phyloP scores from a whole-genome alignment of 2,113 vertebrate genomes.

The Pandion haliaetus region DNA sequence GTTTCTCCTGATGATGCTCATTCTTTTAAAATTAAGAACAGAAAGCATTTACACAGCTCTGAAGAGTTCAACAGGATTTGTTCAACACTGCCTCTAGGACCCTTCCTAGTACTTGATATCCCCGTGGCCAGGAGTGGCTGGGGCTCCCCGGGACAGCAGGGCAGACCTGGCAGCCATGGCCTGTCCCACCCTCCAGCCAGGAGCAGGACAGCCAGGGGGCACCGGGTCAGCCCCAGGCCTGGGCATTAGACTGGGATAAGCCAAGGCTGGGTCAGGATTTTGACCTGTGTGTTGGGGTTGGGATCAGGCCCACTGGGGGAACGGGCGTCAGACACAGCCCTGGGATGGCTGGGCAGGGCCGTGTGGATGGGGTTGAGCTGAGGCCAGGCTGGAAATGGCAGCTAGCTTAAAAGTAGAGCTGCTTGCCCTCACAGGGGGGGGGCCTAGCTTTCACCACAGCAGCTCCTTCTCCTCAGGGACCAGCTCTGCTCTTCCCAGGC shows the following conservation, averaged over 20 bases:
- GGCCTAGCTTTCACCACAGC: neutral
- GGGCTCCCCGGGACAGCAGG: neutral
- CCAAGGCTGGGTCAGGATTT: neutral
- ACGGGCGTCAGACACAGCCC: fast-evolving
- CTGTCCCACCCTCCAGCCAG: neutral
- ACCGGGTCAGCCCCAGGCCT: neutral
- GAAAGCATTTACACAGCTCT: neutral
- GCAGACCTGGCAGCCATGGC: neutral
- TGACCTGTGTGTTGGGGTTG: neutral
- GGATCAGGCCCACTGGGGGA: neutral
- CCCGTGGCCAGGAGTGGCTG: neutral
- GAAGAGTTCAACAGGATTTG: neutral
- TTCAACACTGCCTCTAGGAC: neutral
- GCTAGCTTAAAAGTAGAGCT: neutral
- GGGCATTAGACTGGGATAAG: neutral
- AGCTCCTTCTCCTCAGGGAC: neutral
- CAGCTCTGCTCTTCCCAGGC: neutral
- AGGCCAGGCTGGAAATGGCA: neutral
- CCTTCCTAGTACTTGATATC: neutral
- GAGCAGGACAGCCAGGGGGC: neutral
- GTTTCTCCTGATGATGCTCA: neutral
- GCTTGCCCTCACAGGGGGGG: neutral
- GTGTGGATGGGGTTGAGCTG: neutral
- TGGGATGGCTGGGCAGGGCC: neutral
- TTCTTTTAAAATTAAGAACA: neutral